Conservation (phyloP, 1,140 invertebrate species). For the Tigriopus japonicus region DNA sequence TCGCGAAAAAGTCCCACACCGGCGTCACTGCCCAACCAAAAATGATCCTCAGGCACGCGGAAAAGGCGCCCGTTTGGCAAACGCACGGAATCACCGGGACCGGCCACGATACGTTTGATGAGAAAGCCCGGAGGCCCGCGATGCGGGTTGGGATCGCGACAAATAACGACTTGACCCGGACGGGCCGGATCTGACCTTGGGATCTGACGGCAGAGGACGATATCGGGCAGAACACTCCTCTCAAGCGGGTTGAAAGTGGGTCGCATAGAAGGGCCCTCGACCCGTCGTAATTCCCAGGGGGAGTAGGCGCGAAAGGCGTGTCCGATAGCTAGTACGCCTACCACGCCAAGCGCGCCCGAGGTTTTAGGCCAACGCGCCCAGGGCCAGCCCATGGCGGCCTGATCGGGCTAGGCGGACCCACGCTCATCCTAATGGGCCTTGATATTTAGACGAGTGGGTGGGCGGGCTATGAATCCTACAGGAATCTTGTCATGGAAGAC, state of each 20-base stretch:
- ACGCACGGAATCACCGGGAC: background rate
- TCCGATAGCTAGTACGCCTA: no score
- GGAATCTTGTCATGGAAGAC: no score
- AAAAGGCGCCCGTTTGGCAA: background rate
- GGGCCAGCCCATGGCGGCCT: no score
- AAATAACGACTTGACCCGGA: constrained; percentile 6
- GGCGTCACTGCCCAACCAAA: background rate
- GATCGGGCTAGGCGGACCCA: no score
- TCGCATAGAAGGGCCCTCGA: background rate
- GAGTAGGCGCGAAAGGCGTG: no score
- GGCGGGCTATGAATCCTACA: no score
- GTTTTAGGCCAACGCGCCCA: no score
- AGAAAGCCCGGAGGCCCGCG: background rate
- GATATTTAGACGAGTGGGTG: no score
- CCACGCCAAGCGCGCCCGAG: no score
- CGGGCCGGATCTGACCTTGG: background rate
- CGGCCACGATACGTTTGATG: background rate
- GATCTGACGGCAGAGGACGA: background rate
- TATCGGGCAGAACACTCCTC: background rate
- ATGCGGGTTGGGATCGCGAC: no score
- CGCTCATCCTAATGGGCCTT: no score
- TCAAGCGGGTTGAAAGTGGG: background rate
- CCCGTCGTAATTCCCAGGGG: no score
- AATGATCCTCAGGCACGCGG: background rate
- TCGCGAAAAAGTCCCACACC: background rate